Evolutionary conservation across 1,140 invertebrate genomes (phyloP).

Genomic region (Lordiphosa clarofinis): DNA sequence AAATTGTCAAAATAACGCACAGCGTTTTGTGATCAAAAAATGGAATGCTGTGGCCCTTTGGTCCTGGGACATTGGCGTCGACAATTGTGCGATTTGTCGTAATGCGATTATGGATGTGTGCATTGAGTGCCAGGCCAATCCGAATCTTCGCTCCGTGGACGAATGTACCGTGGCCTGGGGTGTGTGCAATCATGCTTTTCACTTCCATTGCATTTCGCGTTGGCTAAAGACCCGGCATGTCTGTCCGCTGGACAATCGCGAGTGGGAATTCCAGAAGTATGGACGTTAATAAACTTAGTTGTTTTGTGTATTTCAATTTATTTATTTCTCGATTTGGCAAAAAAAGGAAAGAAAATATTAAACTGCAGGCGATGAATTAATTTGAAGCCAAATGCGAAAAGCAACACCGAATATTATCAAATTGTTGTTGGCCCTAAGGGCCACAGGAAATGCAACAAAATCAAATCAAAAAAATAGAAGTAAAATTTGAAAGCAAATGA

Average conservation of each 20-base stretch:
- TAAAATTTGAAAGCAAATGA: slow-evolving; percentile 26
- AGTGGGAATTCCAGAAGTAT: slow-evolving; percentile 30
- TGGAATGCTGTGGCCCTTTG: slow-evolving; percentile 29
- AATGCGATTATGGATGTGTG: slow-evolving; percentile 28
- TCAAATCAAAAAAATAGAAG: neutral
- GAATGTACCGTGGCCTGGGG: slow-evolving; percentile 35
- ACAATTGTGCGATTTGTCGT: slow-evolving; percentile 29
- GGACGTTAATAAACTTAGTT: slow-evolving; percentile 14
- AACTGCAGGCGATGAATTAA: slow-evolving; percentile 45
- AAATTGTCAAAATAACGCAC: slow-evolving; percentile 3
- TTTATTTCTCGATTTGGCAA: slow-evolving; percentile 4
- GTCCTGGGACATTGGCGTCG: slow-evolving; percentile 23
- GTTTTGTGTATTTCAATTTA: neutral
- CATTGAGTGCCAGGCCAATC: slow-evolving; percentile 31
- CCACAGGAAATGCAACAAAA: neutral
- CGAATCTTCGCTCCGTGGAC: slow-evolving; percentile 9
- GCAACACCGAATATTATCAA: slow-evolving; percentile 31
- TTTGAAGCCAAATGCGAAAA: slow-evolving; percentile 39
- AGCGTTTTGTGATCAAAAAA: slow-evolving; percentile 17
- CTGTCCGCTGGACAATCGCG: slow-evolving; percentile 28
- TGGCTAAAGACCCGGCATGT: slow-evolving; percentile 29
- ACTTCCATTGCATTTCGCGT: slow-evolving; percentile 36
- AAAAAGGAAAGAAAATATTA: slow-evolving; percentile 17
- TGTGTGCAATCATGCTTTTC: slow-evolving; percentile 26
- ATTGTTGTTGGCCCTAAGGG: slow-evolving; percentile 31